Evolutionary conservation across 2,113 vertebrate genomes (phyloP).

Genomic region (Kobus ellipsiprymnus): DNA sequence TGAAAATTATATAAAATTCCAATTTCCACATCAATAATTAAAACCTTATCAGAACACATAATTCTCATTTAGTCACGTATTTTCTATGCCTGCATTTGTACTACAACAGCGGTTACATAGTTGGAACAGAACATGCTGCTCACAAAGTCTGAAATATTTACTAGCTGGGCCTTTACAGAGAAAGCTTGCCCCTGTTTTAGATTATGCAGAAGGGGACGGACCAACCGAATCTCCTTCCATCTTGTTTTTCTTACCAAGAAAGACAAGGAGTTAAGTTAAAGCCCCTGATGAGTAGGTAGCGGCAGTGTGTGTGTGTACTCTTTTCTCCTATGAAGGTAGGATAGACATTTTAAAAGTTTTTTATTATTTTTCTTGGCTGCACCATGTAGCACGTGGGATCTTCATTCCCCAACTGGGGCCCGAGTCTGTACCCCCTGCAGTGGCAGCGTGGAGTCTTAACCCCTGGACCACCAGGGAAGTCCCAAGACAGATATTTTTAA

Average conservation of each 20-base stretch:
- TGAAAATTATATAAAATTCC: background rate
- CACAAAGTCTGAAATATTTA: background rate
- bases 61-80: background rate
- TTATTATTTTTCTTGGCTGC: background rate
- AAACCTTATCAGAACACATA: background rate
- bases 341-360: background rate
- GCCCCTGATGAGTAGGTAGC: background rate
- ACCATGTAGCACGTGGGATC: background rate
- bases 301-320: accelerated
- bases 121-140: background rate
- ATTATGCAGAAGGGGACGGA: background rate
- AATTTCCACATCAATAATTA: background rate
- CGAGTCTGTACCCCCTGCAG: background rate
- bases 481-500: background rate
- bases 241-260: background rate
- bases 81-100: background rate
- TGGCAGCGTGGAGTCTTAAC: background rate
- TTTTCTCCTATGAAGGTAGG: background rate
- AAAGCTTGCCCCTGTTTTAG: background rate
- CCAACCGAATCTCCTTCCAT: background rate
- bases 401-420: background rate
- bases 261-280: background rate
- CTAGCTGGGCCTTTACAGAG: background rate
- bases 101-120: background rate
- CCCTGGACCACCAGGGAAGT: background rate